Conservation (phyloP, 2,888 invertebrate species). For the Oegoconia quadripuncta region DNA sequence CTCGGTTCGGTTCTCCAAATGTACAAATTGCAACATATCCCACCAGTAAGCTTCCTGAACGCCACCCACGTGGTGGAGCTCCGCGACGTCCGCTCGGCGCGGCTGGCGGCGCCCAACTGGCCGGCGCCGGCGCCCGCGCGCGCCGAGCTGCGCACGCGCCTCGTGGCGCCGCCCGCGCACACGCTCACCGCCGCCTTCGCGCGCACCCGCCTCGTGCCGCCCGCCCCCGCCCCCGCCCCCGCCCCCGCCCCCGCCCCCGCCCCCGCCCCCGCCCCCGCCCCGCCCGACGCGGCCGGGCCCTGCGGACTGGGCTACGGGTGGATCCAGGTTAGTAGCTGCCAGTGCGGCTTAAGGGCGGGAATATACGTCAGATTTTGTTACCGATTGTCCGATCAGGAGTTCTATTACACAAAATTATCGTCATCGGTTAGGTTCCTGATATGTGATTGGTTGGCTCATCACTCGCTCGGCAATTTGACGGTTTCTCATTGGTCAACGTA, state of each 20-base stretch:
- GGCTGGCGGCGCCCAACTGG: constrained; percentile 57
- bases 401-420: no score
- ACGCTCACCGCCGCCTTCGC: constrained; percentile 51
- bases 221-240: constrained; percentile 30
- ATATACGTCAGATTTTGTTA: no score
- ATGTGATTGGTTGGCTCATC: no score
- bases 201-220: constrained; percentile 34
- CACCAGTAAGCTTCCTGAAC: constrained; percentile 59
- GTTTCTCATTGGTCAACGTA: no score
- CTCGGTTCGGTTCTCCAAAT: no score
- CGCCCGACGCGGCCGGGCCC: constrained; percentile 30
- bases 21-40: no score
- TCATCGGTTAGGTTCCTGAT: no score
- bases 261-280: constrained; percentile 33
- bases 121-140: constrained; percentile 47
- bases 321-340: constrained; percentile 62
- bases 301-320: constrained; percentile 69
- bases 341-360: no score
- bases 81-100: constrained; percentile 33
- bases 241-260: constrained; percentile 50
- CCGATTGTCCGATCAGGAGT: no score
- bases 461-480: no score
- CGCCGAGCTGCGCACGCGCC: constrained; percentile 39
- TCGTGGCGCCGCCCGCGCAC: constrained; percentile 57
- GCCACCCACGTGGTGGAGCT: constrained; percentile 51